Evolutionary conservation across 2,113 vertebrate species (phyloP), one percentile per base, ranked within the genome.

Genomic region (Bufo gargarizans): DNA sequence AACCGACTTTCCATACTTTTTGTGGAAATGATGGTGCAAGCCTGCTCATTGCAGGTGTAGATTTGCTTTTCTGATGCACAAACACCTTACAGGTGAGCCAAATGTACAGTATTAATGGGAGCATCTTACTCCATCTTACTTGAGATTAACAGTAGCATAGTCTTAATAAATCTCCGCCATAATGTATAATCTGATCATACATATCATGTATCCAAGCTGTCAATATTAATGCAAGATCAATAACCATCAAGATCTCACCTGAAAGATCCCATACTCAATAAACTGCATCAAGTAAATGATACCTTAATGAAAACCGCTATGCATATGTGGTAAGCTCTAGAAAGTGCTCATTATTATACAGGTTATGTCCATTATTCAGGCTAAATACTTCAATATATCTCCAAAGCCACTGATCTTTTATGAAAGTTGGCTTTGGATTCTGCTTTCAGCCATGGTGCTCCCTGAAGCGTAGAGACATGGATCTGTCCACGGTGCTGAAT

Each of bases 401-500:
- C 71, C 71, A 5, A 17, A 14, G 16, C 22, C 16, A 43, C 45
- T 53, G 14, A 50, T n/a, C 12, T 53, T 53, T n/a, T 19, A 16
- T 9, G 4, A 50, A 19, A 19, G 3, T 17, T 20, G 49, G 47
- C 8, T 53, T 77, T 19, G 74, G 74, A 53, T 20, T 33, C 33
- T 33, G 33, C 33, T 33, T 33, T 6, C 49, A 55, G 4, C 4
- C 19, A 20, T n/a, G 19, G 10, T 2, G 9, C 69, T 33, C 33
- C 59, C 59, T 49, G 45, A 10, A 82, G 45, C n/a, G 12, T 33
- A 12, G 59, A 65, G 12, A 16, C 9, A 9, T 11, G 13, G 61
- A 87, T 80, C 63, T 87, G 50, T 87, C 86, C 86, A 72, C n/a
- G 86, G 86, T 87, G 49, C 86, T 87, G 77, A 81, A 80, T n/a